Percentiles rank a stretch among this genome's conserved stretches.
These are phyloP conservation scores for Leptinotarsa tumamoca DNA, from an alignment of 2,888 invertebrate genomes.

Conservation along the genomic window DNA sequence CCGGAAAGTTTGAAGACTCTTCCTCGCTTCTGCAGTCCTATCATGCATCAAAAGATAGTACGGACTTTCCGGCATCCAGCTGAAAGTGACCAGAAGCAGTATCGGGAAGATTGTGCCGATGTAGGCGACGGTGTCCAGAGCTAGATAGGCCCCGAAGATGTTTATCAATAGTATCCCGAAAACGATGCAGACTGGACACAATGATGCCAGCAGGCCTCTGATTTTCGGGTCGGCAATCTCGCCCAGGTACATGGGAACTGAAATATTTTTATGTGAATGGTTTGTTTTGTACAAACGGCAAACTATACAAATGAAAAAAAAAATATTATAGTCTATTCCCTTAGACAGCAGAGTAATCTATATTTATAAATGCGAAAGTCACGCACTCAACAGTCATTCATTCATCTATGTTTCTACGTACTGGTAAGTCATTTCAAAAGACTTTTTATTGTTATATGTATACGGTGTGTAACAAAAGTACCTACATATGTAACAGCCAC, in stretches of 20 bases:
- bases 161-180: constrained; percentile 70
- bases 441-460: no score
- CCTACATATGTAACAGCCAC: no score
- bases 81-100: constrained; percentile 66
- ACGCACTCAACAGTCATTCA: no score
- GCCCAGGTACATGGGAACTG: constrained; percentile 71
- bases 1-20: constrained; percentile 67
- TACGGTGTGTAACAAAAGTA: no score
- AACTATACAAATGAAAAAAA: no score
- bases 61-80: constrained; percentile 73
- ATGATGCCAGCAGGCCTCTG: constrained; percentile 71
- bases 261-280: not conserved
- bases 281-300: no score
- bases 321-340: no score
- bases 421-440: no score
- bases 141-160: constrained; percentile 65
- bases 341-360: no score
- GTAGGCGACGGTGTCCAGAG: constrained; percentile 68
- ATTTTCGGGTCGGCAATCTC: constrained; percentile 72
- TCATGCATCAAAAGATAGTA: constrained; percentile 66
- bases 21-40: constrained; percentile 65
- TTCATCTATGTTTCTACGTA: no score
- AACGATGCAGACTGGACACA: constrained; percentile 70
- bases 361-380: no score
- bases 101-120: constrained; percentile 67